phyloP scores from a whole-genome alignment of 2,888 invertebrate species.

The Actias luna region DNA sequence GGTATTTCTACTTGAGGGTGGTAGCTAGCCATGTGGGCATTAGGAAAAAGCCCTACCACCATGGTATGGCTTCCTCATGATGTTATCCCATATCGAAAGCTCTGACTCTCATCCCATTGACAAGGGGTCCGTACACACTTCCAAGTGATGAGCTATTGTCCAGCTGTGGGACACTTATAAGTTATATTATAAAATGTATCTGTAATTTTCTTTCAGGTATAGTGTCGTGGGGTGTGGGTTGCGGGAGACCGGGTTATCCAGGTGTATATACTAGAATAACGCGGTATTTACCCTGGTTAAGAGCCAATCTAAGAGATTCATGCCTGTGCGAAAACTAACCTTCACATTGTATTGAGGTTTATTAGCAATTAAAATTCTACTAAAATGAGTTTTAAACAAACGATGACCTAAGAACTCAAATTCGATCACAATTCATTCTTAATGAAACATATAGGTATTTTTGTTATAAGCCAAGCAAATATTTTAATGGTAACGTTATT shows the following conservation, averaged over 20 bases:
- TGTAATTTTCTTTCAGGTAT: conserved; percentile 86
- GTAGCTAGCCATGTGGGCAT: too few relatives aligned
- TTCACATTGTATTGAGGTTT: background rate
- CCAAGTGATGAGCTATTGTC: too few relatives aligned
- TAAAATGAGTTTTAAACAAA: background rate
- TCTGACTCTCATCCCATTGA: too few relatives aligned
- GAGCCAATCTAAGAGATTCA: conserved; percentile 86
- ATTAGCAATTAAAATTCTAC: background rate
- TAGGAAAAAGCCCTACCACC: too few relatives aligned
- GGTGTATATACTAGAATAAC: conserved; percentile 88
- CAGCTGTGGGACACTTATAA: too few relatives aligned
- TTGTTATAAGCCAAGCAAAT: background rate
- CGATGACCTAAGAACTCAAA: background rate
- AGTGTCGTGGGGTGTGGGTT: conserved; percentile 93
- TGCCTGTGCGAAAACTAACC: conserved; percentile 83
- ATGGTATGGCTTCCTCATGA: too few relatives aligned
- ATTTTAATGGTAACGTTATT: background rate
- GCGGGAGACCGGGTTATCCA: conserved; percentile 87
- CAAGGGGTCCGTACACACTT: too few relatives aligned
- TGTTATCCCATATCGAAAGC: too few relatives aligned
- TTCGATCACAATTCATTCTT: background rate
- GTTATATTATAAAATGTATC: too few relatives aligned
- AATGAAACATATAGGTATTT: background rate
- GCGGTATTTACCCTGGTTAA: conserved; percentile 88
- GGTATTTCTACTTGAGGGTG: too few relatives aligned